Evolutionary conservation across 2,797 vertebrate genomes (phyloP), one percentile per base, ranked within the genome.

Genomic region (Phaenicophaeus curvirostris): DNA sequence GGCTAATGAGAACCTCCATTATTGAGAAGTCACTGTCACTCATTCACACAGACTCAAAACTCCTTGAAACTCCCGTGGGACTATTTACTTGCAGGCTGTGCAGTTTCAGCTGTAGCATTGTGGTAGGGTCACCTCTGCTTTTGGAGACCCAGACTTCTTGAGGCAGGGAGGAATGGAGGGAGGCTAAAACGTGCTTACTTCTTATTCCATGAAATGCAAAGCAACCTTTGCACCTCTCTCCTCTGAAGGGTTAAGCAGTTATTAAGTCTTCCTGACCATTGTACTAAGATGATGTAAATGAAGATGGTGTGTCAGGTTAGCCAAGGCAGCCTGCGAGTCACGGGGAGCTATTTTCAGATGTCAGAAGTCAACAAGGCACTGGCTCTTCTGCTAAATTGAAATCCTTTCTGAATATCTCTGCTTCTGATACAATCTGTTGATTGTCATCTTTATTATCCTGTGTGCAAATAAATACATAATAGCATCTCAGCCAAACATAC

Each of bases 401-500:
- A 93, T 87, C 31, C 42, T 87, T 88, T 82, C 71, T 63, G 80
- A 89, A 84, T 6, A 0, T 62, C 35, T 62, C 39, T 2, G 4
- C 53, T 90, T 84, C 77, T 90, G 77, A 82, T 77, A 82, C 84
- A 81, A 50, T 55, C 77, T 62, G 67, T 73, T 86, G 80, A 91
- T 93, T 86, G 87, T 86, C 91, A 85, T 71, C 83, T 93, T 78
- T 71, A 53, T 85, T 84, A 31, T n/a, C 48, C 67, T 46, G 6
- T 15, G 69, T 90, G 74, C 74, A 95, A 90, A 87, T 62, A 94
- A 93, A 93, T 68, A 53, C 77, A 31, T 90, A 88, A 90, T 50
- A 95, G 83, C 83, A 88, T 82, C 91, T 93, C 90, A 77, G 89
- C 90, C 93, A 51, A 86, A 76, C 4, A 6, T 14, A 66, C 81